Evolutionary conservation across 1,140 invertebrate genomes (phyloP), one percentile per base, ranked within the genome.

Genomic region (Drosophila paulistorum): DNA sequence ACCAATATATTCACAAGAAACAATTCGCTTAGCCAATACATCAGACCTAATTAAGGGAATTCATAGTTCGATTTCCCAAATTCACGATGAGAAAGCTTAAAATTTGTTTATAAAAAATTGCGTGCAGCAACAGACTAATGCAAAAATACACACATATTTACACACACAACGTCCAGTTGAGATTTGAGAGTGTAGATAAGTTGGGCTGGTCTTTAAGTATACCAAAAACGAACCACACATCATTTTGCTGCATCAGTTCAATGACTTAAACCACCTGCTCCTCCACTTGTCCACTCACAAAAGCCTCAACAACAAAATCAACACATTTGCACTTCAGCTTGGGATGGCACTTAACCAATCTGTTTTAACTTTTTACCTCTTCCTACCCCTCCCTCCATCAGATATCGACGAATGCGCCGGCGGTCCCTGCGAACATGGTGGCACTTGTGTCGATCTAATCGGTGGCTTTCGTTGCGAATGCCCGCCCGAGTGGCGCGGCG

Each of bases 381-480:
- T n/a, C 14, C 68, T 23, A 37, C 30, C 51, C 7, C 26, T 14
- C 45, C 1, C 11, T 26, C 23, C 13, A 91, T 41, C 92, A 94
- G 95, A 96, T 92, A 95, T 98, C 74, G 96, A 97, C 92, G 97
- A 98, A 91, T 98, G 97, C 86, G 94, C 94, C 23, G 96, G 95
- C 7, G 94, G 95, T 76, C 96, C 97, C 0, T 98, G 98, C 91
- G 94, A 96, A 91, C 97, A 98, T 93, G 96, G 96, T 58, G 98
- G 96, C 41, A 96, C 95, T 61, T 99, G 98, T 92, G 93, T 96
- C 23, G 96, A 97, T 90, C 93, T 95, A 58, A 94, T 95, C 64
- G 95, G 96, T 82, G 94, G 94, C 10, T 98, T 96, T 92, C 93
- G 93, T 58, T 98, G 97, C 92, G 93, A 95, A 54, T 98, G 97